Base-by-base conservation (phyloP, 2,797 vertebrate genomes). In the Leptodactylus fallax region DNA sequence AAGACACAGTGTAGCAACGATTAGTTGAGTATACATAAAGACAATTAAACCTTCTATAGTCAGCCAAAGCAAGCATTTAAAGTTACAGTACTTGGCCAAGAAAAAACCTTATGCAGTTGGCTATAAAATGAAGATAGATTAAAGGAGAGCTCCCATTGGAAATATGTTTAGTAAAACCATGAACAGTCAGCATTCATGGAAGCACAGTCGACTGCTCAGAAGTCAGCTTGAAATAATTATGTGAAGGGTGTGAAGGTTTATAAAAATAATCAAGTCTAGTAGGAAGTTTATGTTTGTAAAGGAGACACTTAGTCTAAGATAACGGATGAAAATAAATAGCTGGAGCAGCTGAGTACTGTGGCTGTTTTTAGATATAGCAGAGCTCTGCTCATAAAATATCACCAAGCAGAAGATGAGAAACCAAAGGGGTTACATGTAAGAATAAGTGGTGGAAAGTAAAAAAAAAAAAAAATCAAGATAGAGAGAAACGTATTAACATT, bases 231-330 rank as follows among this genome's bases (percentile, higher is more conserved):
- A 79, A 84, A 79, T 88, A 88, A 88, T 88, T 84, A 88, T 72
- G 87, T 88, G 27, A 83, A 88, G 81, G 87, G 81, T 88, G 87
- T 84, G 87, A 88, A 88, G 87, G 81, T 91, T 84, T 91, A 89
- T 90, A 92, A 91, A 81, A 86, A 88, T 87, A 90, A 56, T 53
- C 74, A 78, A 78, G 82, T 86, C 72, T 83, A 90, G 49, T 77
- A 85, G 87, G 72, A 88, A 85, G 85, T 86, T 89, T 90, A 87
- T 87, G 67, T 51, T 63, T 88, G 90, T 90, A 90, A 90, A 90
- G 69, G 9, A 89, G 81, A 76, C 25, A 55, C 79, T 90, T 90
- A 65, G 49, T 85, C 1, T 81, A 83, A 13, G 10, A 88, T 86
- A 80, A 58, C 19, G 82, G 21, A 86, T 90, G 83, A 89, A 83